phyloP scores from a whole-genome alignment of 2,113 vertebrate species.

The Silurus meridionalis region DNA sequence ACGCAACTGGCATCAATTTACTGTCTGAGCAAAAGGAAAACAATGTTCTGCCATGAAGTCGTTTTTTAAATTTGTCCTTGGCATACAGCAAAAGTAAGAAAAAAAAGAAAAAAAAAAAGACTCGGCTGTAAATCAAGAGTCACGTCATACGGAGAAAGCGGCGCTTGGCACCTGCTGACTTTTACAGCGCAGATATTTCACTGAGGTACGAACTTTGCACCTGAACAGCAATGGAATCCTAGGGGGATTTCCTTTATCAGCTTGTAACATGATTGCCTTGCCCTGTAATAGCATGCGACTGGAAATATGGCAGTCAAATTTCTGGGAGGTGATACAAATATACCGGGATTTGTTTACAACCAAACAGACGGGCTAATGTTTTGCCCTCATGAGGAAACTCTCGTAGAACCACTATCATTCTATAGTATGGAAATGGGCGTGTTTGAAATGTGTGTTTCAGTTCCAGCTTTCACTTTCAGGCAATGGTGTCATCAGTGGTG shows the following conservation, averaged over 20 bases:
- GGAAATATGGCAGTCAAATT: constrained; percentile 11
- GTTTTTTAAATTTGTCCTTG: neutral
- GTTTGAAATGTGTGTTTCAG: neutral
- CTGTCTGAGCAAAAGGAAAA: neutral
- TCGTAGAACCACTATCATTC: neutral
- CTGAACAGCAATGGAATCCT: neutral
- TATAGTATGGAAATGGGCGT: neutral
- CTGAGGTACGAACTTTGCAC: constrained; percentile 36
- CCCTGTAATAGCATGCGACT: neutral
- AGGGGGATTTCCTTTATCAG: neutral
- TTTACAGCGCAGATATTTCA: constrained; percentile 17
- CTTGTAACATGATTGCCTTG: neutral
- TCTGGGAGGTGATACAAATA: neutral
- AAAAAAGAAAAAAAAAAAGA: constrained; percentile 4
- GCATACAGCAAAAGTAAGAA: neutral
- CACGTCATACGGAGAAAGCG: neutral
- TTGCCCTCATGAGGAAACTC: constrained; percentile 12
- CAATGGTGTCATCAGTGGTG: neutral
- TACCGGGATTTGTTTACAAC: constrained; percentile 23
- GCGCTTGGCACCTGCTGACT: neutral
- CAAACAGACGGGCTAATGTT: constrained; percentile 37
- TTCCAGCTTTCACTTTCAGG: neutral
- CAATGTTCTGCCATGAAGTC: neutral
- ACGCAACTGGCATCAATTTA: neutral
- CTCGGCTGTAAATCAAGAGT: constrained; percentile 1